These are phyloP conservation scores for Masnerella sp. DNA, from an alignment of 2,888 invertebrate genomes.

Conservation along the genomic window DNA sequence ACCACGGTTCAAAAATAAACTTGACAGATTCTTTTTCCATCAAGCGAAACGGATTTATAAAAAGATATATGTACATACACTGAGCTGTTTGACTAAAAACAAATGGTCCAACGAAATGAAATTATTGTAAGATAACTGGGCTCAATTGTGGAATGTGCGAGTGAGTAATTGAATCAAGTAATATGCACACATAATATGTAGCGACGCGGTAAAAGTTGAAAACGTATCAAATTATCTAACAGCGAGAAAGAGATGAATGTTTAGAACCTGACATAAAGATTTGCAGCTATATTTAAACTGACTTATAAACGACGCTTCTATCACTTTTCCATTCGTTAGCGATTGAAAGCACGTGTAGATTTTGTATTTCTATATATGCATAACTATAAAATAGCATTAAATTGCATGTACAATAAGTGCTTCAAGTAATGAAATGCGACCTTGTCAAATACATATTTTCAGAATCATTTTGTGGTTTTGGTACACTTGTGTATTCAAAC, in stretches of 20 bases:
- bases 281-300: constrained; percentile 72
- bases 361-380: too few relatives aligned
- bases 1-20: constrained; percentile 40
- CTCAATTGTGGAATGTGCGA: too few relatives aligned
- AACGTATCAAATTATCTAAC: constrained; percentile 26
- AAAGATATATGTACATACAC: constrained; percentile 5
- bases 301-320: constrained; percentile 65
- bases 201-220: constrained; percentile 32
- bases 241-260: constrained; percentile 29
- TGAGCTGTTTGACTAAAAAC: constrained; percentile 33
- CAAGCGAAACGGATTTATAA: too few relatives aligned
- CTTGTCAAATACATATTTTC: too few relatives aligned
- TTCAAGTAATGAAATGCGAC: too few relatives aligned
- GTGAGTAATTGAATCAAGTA: too few relatives aligned
- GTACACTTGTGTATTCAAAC: too few relatives aligned
- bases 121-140: constrained; percentile 28
- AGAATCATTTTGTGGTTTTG: too few relatives aligned
- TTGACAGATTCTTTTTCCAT: not conserved
- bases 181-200: too few relatives aligned
- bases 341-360: constrained; percentile 49
- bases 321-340: constrained; percentile 53
- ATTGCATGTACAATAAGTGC: too few relatives aligned
- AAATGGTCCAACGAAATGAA: constrained; percentile 18
- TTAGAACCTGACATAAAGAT: constrained; percentile 58
- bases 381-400: too few relatives aligned